These are phyloP conservation scores for Nicator chloris DNA, from an alignment of 2,113 vertebrate species.

Conservation along the genomic window DNA sequence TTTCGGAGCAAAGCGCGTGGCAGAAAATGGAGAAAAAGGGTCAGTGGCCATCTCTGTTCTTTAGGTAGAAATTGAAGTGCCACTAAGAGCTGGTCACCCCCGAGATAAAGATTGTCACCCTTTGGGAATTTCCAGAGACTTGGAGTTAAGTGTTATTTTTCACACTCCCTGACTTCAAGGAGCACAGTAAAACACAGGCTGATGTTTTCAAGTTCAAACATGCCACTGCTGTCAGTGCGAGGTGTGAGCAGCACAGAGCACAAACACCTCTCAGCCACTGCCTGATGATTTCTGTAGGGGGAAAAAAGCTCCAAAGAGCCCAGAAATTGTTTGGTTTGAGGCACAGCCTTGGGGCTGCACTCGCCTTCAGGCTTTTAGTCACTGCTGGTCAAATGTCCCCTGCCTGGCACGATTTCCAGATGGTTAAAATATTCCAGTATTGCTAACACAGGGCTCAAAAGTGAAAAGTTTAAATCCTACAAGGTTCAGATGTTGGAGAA, in stretches of 20 bases:
- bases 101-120: not conserved
- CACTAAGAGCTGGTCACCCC: not conserved
- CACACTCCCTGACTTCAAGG: slow-evolving; percentile 36
- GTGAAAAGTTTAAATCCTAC: not conserved
- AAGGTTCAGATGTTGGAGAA: not conserved
- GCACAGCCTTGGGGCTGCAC: not conserved
- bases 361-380: not conserved
- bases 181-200: not conserved
- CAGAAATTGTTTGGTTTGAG: not conserved
- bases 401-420: rapidly evolving
- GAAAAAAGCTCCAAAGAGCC: not conserved
- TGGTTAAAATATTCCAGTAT: not conserved
- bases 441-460: not conserved
- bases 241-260: not conserved
- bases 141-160: slow-evolving; percentile 11
- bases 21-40: not conserved
- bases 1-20: not conserved
- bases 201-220: slow-evolving; percentile 52
- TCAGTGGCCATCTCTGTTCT: not conserved
- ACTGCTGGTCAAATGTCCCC: not conserved
- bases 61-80: not conserved
- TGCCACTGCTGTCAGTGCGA: not conserved
- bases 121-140: not conserved
- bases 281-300: not conserved
- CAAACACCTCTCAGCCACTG: not conserved